Percentiles rank a stretch among this genome's conserved stretches.
phyloP scores from a whole-genome alignment of 1,140 invertebrate species.

The Capitella teleta region DNA sequence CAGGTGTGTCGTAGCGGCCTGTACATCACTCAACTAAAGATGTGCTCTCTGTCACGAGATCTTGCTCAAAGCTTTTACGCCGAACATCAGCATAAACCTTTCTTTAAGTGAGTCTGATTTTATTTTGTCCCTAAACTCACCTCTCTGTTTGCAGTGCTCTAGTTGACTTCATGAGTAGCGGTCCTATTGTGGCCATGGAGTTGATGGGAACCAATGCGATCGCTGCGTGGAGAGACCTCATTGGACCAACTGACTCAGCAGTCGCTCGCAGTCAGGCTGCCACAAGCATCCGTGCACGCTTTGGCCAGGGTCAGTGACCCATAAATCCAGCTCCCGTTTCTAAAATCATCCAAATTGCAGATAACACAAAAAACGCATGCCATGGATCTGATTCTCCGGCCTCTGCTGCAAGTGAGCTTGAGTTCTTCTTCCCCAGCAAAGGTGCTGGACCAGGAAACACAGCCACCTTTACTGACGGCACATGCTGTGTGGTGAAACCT shows the following conservation, averaged over 20 bases:
- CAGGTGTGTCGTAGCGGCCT: slow-evolving; percentile 55
- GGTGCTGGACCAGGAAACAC: slow-evolving; percentile 44
- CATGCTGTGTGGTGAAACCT: slow-evolving; percentile 83
- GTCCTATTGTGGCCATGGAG: slow-evolving; percentile 60
- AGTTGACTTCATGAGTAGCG: slow-evolving; percentile 54
- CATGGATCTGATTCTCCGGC: slow-evolving; percentile 54
- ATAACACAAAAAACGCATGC: slow-evolving; percentile 57
- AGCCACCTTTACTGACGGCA: slow-evolving; percentile 53
- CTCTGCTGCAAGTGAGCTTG: slow-evolving; percentile 48
- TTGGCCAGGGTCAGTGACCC: slow-evolving; percentile 47
- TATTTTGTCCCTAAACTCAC: neutral
- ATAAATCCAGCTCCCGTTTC: too few species aligned
- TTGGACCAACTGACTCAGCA: slow-evolving; percentile 57
- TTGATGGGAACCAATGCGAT: slow-evolving; percentile 62
- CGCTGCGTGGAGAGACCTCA: slow-evolving; percentile 47
- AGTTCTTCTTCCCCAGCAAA: slow-evolving; percentile 43
- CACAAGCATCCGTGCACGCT: slow-evolving; percentile 55
- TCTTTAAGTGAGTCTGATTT: slow-evolving; percentile 41
- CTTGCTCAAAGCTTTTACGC: slow-evolving; percentile 53
- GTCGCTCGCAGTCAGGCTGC: slow-evolving; percentile 50
- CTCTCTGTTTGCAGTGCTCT: neutral
- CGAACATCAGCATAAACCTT: slow-evolving; percentile 47
- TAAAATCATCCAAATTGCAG: too few species aligned
- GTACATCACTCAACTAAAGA: slow-evolving; percentile 60
- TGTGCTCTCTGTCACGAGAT: slow-evolving; percentile 51